These are phyloP conservation scores for Diorhabda sublineata DNA, from an alignment of 1,140 invertebrate genomes.

Conservation along the genomic window DNA sequence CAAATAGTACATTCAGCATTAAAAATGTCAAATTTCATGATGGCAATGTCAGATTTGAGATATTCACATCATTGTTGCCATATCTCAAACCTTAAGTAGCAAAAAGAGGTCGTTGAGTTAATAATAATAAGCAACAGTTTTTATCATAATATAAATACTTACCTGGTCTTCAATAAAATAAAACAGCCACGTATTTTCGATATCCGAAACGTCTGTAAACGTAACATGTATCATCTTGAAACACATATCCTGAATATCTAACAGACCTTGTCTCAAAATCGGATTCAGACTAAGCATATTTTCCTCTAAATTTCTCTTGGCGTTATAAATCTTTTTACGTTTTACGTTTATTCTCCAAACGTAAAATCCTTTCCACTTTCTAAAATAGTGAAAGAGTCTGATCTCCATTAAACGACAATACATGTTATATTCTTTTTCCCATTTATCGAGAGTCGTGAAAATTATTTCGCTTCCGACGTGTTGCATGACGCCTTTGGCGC, in stretches of 20 bases:
- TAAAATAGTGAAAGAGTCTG: conserved; percentile 66
- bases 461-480: conserved; percentile 59
- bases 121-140: too few relatives aligned
- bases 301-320: conserved; percentile 57
- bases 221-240: conserved; percentile 59
- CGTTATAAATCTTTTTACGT: conserved; percentile 60
- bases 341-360: conserved; percentile 74
- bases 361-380: conserved; percentile 78
- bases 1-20: too few relatives aligned
- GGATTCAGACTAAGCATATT: conserved; percentile 71
- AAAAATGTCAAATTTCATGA: too few relatives aligned
- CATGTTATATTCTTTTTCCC: conserved; percentile 67
- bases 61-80: too few relatives aligned
- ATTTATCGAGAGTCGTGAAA: conserved; percentile 63
- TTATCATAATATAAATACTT: conserved; percentile 11
- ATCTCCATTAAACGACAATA: conserved; percentile 68
- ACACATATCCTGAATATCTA: conserved; percentile 67
- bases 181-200: conserved; percentile 59
- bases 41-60: too few relatives aligned
- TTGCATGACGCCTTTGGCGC: conserved; percentile 64
- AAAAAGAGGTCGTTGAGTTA: too few relatives aligned
- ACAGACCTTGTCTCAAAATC: conserved; percentile 63
- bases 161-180: conserved; percentile 66
- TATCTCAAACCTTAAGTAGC: too few relatives aligned
- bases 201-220: conserved; percentile 54